phyloP scores from a whole-genome alignment of 2,888 invertebrate species.

The Drosophila koepferae region DNA sequence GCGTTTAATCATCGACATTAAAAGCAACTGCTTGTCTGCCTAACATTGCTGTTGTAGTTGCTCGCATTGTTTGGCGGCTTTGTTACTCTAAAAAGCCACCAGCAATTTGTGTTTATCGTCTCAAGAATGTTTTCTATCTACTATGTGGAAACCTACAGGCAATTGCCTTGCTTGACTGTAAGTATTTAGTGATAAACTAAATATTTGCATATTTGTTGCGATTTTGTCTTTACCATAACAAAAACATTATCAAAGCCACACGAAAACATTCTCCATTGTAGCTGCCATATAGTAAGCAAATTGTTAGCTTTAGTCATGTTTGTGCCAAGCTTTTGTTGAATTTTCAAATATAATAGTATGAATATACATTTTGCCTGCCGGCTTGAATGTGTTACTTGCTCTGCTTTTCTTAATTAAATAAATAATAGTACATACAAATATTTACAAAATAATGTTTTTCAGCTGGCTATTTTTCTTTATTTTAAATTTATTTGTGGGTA shows the following conservation, averaged over 20 bases:
- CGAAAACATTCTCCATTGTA: not conserved
- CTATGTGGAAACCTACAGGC: slow-evolving; percentile 30
- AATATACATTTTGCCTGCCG: not conserved
- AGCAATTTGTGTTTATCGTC: slow-evolving; percentile 38
- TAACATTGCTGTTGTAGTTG: slow-evolving; percentile 25
- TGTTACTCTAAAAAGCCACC: slow-evolving; percentile 26
- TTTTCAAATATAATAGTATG: not conserved
- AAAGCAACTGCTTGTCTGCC: slow-evolving; percentile 66
- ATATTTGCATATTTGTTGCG: slow-evolving; percentile 55
- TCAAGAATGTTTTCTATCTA: slow-evolving; percentile 17
- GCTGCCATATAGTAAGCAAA: not conserved
- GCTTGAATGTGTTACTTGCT: not conserved
- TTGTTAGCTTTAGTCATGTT: not conserved
- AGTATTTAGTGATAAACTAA: slow-evolving; percentile 47
- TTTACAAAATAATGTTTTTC: too few species aligned
- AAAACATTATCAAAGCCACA: not conserved
- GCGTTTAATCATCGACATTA: slow-evolving; percentile 70
- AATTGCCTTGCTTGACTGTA: slow-evolving; percentile 24
- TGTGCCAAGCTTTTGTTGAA: not conserved
- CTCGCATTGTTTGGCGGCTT: slow-evolving; percentile 29
- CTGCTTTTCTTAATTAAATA: not conserved
- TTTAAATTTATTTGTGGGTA: too few species aligned
- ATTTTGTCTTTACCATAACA: slow-evolving; percentile 12
- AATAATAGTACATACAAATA: too few species aligned
- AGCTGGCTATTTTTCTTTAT: too few species aligned